Conservation (phyloP, 2,888 invertebrate genomes). For the Agrenia bidenticulata region DNA sequence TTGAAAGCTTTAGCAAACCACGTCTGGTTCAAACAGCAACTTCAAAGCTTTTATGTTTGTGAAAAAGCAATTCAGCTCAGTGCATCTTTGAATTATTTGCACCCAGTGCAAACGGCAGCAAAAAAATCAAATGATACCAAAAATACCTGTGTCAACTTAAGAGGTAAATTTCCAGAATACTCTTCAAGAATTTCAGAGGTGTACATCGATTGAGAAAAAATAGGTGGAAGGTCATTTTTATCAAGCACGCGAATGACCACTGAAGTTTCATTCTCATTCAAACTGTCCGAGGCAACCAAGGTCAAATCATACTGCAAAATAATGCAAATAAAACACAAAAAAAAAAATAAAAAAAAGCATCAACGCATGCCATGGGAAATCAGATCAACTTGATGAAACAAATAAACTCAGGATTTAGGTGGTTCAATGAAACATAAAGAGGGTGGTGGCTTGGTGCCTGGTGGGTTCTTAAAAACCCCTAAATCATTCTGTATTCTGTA, state of each 20-base stretch:
- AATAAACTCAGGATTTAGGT: constrained; percentile 4
- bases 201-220: constrained; percentile 72
- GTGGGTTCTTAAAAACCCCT: too few relatives aligned
- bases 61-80: too few relatives aligned
- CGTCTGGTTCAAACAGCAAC: not conserved
- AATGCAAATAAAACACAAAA: constrained; percentile 22
- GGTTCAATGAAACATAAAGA: not conserved
- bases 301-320: constrained; percentile 75
- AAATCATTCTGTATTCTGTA: too few relatives aligned
- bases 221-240: constrained; percentile 70
- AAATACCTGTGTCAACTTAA: constrained; percentile 54
- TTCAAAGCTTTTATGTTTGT: constrained; percentile 19
- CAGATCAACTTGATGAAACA: constrained; percentile 25
- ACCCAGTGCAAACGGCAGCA: not conserved
- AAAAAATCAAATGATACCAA: not conserved
- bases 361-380: constrained; percentile 13
- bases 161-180: constrained; percentile 63
- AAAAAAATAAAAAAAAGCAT: constrained; percentile 13
- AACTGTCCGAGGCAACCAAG: constrained; percentile 84
- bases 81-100: too few relatives aligned
- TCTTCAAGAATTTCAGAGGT: constrained; percentile 74
- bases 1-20: not conserved
- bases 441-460: too few relatives aligned
- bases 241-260: constrained; percentile 71
- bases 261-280: constrained; percentile 82